phyloP scores from a whole-genome alignment of 2,113 vertebrate species.

The Boulengeromyrus knoepffleri region DNA sequence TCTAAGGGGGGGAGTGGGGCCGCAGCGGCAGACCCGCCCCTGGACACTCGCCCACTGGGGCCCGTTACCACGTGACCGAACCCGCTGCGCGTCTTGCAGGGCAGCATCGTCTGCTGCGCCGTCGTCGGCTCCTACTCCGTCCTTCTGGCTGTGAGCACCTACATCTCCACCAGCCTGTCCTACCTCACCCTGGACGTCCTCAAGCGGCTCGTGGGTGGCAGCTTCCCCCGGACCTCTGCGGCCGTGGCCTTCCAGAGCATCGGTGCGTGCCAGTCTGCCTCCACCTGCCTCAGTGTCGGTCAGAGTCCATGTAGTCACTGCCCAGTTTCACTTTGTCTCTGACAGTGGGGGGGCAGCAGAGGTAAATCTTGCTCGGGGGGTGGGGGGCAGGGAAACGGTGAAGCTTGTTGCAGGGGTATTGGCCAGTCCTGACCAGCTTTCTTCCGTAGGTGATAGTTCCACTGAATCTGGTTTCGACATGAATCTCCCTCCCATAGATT shows the following conservation, averaged over 20 bases:
- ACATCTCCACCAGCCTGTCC: constrained; percentile 83
- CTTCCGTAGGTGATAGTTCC: neutral
- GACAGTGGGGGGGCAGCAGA: neutral
- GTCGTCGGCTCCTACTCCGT: constrained; percentile 72
- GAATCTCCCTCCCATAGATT: constrained; percentile 59
- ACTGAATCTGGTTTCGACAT: neutral
- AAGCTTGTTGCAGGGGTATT: neutral
- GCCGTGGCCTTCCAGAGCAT: constrained; percentile 76
- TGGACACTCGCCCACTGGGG: neutral
- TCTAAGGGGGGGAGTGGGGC: neutral
- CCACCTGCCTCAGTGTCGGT: neutral
- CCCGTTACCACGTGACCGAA: neutral
- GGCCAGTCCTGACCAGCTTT: neutral
- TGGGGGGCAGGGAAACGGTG: neutral
- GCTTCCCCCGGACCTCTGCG: constrained; percentile 69
- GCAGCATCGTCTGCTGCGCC: constrained; percentile 80
- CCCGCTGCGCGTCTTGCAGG: constrained; percentile 46
- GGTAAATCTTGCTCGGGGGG: neutral
- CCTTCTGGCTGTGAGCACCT: constrained; percentile 72
- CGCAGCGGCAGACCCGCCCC: neutral
- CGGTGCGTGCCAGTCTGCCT: constrained; percentile 66
- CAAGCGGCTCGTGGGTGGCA: constrained; percentile 70
- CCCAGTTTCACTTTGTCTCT: neutral
- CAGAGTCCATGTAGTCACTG: neutral
- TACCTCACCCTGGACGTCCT: constrained; percentile 81